Percentiles rank a stretch among this genome's conserved stretches.
Evolutionary conservation across 2,797 vertebrate species (phyloP).

Genomic region (Periophthalmus magnuspinnatus): DNA sequence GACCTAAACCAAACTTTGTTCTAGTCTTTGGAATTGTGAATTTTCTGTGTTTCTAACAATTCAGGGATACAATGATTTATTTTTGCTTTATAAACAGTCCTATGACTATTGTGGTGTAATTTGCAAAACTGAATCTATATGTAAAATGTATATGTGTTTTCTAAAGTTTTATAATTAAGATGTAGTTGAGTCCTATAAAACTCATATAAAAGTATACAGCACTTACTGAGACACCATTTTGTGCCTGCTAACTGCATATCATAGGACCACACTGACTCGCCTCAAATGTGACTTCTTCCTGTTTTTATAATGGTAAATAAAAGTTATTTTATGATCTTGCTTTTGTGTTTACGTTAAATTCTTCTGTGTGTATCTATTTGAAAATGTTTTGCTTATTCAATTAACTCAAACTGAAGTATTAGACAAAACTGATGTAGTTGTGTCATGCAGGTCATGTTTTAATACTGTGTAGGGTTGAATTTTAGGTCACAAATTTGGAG

Average conservation of each 20-base stretch:
- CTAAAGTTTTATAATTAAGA: conserved; percentile 18
- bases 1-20: conserved; percentile 31
- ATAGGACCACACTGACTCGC: conserved; percentile 18
- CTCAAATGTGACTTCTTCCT: neutral
- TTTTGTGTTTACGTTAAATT: no score
- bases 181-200: conserved; percentile 1
- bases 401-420: no score
- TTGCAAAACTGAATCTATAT: conserved; percentile 9
- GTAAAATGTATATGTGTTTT: conserved; percentile 5
- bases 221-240: neutral
- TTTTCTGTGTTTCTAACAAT: neutral
- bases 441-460: no score
- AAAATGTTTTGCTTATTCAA: no score
- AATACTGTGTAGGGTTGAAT: no score
- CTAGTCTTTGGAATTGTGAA: neutral
- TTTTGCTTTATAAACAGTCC: conserved; percentile 1
- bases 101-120: neutral
- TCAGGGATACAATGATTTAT: conserved; percentile 1
- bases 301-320: conserved; percentile 32
- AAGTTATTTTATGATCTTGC: neutral
- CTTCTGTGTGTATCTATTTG: no score
- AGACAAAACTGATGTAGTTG: no score
- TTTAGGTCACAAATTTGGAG: no score
- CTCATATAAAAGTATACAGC: neutral
- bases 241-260: conserved; percentile 23